Conservation (phyloP, 2,888 invertebrate genomes). For the Morpho achilles region DNA sequence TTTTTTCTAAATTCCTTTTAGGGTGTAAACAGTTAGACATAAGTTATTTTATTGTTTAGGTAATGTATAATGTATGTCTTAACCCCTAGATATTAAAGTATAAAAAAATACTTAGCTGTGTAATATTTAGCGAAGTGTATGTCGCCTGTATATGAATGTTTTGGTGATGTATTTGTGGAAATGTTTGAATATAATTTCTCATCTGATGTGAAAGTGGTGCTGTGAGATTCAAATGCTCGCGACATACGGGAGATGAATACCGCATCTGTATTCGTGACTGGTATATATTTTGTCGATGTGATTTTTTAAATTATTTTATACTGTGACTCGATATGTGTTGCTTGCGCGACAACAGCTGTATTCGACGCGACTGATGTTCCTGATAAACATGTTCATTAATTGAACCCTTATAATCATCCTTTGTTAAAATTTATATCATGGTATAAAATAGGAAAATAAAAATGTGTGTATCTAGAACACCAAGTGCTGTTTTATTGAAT, state of each 20-base stretch:
- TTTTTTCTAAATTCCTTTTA: conserved; percentile 57
- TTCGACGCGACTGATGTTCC: conserved; percentile 71
- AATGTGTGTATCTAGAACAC: conserved; percentile 75
- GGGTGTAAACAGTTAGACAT: conserved; percentile 66
- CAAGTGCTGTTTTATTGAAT: conserved; percentile 57
- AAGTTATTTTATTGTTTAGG: conserved; percentile 72
- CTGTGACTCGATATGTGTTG: conserved; percentile 54
- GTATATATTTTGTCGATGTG: conserved; percentile 44
- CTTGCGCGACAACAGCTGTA: conserved; percentile 58
- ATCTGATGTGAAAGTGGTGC: conserved; percentile 62
- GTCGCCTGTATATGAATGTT: conserved; percentile 69
- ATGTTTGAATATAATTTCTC: conserved; percentile 30
- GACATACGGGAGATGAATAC: conserved; percentile 49
- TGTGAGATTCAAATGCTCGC: conserved; percentile 71
- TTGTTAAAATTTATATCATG: conserved; percentile 74
- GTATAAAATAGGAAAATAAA: conserved; percentile 70
- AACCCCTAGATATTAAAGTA: conserved; percentile 61
- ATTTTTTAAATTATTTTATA: conserved; percentile 57
- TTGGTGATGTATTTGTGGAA: conserved; percentile 41
- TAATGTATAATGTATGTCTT: conserved; percentile 70
- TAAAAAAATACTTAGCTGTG: conserved; percentile 49
- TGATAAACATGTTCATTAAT: conserved; percentile 55
- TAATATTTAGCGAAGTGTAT: conserved; percentile 63
- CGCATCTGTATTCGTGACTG: conserved; percentile 55
- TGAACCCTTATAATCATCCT: conserved; percentile 65